These are phyloP conservation scores for Camptogramma bilineatum DNA, from an alignment of 2,888 invertebrate genomes.

Conservation along the genomic window DNA sequence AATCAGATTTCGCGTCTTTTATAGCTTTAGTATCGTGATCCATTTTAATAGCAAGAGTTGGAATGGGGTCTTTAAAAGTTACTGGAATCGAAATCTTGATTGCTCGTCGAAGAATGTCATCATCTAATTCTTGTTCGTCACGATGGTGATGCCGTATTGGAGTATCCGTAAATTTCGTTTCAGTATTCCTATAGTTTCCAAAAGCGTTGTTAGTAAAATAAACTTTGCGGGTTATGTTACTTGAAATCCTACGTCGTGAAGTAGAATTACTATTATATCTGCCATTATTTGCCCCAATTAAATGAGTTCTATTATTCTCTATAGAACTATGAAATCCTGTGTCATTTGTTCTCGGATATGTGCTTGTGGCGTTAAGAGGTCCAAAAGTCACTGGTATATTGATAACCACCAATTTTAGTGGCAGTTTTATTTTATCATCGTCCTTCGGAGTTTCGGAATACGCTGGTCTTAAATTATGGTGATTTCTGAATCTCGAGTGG, in stretches of 20 bases:
- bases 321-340: neutral
- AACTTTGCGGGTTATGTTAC: neutral
- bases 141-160: slow-evolving; percentile 7
- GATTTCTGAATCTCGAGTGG: slow-evolving; percentile 6
- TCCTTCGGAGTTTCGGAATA: neutral
- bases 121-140: slow-evolving; percentile 14
- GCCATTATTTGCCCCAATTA: slow-evolving; percentile 6
- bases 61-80: slow-evolving; percentile 22
- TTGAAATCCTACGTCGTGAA: neutral
- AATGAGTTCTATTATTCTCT: neutral
- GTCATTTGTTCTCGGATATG: neutral
- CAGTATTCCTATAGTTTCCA: neutral
- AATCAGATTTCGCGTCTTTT: neutral
- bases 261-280: neutral
- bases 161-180: neutral
- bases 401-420: slow-evolving; percentile 6
- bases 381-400: slow-evolving; percentile 25
- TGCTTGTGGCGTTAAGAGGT: neutral
- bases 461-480: slow-evolving; percentile 6
- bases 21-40: neutral
- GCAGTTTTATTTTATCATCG: neutral
- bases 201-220: neutral
- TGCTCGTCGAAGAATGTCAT: slow-evolving; percentile 18
- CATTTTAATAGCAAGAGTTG: neutral
- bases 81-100: slow-evolving; percentile 30